Conservation (phyloP, 2,113 vertebrate genomes). For the Hippocampus mohnikei region DNA sequence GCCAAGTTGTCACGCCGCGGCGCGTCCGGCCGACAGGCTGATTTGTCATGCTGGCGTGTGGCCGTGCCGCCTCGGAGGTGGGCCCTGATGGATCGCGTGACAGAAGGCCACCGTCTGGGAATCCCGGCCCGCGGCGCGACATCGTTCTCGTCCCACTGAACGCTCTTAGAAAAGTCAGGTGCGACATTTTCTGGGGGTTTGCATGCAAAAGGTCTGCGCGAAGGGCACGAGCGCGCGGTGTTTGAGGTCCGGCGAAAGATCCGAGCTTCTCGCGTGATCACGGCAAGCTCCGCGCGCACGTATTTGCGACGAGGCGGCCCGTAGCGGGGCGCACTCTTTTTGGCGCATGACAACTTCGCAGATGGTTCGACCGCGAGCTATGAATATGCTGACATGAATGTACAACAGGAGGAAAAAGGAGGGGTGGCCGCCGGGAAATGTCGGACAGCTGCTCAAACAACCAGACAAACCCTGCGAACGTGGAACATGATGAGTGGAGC, state of each 20-base stretch:
- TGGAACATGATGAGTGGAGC: neutral
- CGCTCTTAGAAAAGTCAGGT: neutral
- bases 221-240: neutral
- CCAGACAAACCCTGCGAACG: neutral
- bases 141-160: neutral
- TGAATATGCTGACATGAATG: constrained; percentile 44
- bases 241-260: neutral
- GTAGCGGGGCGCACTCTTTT: neutral
- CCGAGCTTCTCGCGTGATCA: neutral
- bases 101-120: constrained; percentile 41
- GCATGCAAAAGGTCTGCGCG: neutral
- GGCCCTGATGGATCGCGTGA: constrained; percentile 64
- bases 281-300: neutral
- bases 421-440: neutral
- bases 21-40: constrained; percentile 50
- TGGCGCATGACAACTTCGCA: constrained; percentile 21
- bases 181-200: neutral
- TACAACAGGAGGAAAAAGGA: constrained; percentile 13
- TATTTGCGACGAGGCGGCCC: neutral
- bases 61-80: constrained; percentile 37
- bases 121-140: neutral
- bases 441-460: constrained; percentile 13
- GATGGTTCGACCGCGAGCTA: constrained; percentile 30
- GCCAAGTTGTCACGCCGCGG: constrained; percentile 40
- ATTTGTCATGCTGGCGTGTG: constrained; percentile 61